Conservation (phyloP, 2,797 vertebrate genomes). For the Gymnothorax reevesii region DNA sequence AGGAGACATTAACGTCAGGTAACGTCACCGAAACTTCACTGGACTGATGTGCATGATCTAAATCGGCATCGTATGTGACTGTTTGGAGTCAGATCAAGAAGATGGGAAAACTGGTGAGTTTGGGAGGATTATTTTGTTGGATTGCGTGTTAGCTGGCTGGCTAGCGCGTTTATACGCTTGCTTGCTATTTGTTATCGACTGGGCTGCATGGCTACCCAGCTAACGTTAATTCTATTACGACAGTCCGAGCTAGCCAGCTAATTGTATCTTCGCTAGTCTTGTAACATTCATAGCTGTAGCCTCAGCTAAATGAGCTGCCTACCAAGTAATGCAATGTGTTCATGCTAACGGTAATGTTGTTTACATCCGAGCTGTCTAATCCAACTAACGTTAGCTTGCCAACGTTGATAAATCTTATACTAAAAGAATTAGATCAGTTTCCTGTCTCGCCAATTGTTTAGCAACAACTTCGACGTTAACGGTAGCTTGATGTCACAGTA, state of each 20-base stretch:
- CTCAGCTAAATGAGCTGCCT: background rate
- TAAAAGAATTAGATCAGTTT: too few species aligned
- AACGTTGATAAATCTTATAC: too few species aligned
- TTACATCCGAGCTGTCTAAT: background rate
- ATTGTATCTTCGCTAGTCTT: background rate
- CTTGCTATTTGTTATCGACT: background rate
- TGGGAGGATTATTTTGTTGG: background rate
- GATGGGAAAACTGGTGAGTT: conserved; percentile 71
- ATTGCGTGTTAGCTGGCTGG: too few species aligned
- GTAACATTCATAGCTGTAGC: background rate
- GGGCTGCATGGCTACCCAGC: too few species aligned
- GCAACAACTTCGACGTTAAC: too few species aligned
- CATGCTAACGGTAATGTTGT: background rate
- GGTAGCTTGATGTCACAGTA: too few species aligned
- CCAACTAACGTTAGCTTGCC: background rate
- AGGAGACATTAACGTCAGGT: too few species aligned
- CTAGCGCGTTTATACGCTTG: background rate
- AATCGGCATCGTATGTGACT: conserved; percentile 32
- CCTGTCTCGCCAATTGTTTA: too few species aligned
- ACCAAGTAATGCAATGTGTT: background rate
- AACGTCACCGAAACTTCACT: background rate
- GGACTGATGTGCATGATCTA: conserved; percentile 33
- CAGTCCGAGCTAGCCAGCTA: too few species aligned
- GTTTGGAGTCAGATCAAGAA: conserved; percentile 55
- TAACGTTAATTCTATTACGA: background rate